Base-by-base conservation (phyloP, 1,140 invertebrate species). In the Ectropis grisescens region DNA sequence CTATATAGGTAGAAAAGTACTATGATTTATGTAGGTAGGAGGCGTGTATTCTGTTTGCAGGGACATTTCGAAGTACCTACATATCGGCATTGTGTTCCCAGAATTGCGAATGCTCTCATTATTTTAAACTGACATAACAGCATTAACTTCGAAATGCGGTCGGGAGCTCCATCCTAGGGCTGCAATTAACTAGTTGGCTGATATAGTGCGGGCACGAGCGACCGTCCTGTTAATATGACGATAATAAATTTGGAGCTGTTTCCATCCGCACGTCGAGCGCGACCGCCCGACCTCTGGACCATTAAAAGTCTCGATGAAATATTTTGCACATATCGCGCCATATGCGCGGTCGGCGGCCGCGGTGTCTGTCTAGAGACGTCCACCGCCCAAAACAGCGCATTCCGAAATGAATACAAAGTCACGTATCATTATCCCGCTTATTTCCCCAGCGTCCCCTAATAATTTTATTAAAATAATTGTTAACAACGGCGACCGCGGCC, bases 191-290 rank as follows among this genome's bases (percentile, higher is more conserved):
- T 64, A 65, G 54, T 64, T 57, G 54, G 42, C 59, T 66, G 66
- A 66, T 66, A 58, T 58, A 69, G 42, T 66, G 60, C 56, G 47
- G 48, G 47, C 45, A 36, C 38, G 39, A 42, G 32, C 39, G 35
- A 47, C 34, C 37, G 43, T 22, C 54, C 55, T 57, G 62, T 65
- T 71, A 64, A 74, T 71, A 78, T 65, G 50, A 57, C 64, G 65
- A 75, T 70, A 70, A 74, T 71, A 66, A 68, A 72, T 72, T 75
- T 67, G 39, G 43, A 57, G 56, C 43, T 61, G 56, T 66, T 58
- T 60, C 49, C 66, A 64, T 60, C 57, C 43, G 45, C 37, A 34
- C 37, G 34, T 26, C 39, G 32, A 22, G 19, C 19, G n/a, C 19
- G 19, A 26, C 24, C 32, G 30, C 30, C 39, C 41, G 43, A 50